These are phyloP conservation scores for Meteorus colon DNA, from an alignment of 2,888 invertebrate species.

Conservation along the genomic window DNA sequence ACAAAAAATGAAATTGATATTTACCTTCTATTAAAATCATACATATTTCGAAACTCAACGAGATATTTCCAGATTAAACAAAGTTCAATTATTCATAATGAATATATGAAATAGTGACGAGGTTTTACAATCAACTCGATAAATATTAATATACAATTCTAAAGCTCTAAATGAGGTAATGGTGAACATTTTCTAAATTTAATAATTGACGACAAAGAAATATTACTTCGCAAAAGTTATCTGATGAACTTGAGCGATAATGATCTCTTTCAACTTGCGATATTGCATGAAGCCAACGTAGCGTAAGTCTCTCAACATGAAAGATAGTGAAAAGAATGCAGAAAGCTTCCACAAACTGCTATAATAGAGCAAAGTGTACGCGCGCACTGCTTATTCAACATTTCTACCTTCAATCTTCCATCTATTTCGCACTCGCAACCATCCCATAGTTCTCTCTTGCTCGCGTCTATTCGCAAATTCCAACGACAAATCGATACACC, in stretches of 20 bases:
- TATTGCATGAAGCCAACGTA: conserved; percentile 2
- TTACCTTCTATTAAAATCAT: background rate
- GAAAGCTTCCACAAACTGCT: conserved; percentile 1
- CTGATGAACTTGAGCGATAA: conserved; percentile 17
- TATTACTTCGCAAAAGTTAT: background rate
- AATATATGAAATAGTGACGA: background rate
- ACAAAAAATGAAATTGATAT: background rate
- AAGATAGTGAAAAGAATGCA: conserved; percentile 24
- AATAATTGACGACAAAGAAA: background rate
- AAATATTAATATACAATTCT: background rate
- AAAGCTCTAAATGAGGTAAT: background rate
- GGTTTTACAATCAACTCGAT: background rate
- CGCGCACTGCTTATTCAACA: conserved; percentile 16
- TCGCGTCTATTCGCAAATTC: conserved; percentile 43
- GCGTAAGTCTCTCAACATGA: conserved; percentile 17
- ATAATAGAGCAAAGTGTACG: background rate
- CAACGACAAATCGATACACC: conserved; percentile 68
- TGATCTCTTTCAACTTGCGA: background rate
- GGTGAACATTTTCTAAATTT: background rate
- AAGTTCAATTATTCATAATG: background rate
- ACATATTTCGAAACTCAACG: background rate
- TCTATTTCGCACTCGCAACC: background rate
- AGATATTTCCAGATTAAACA: background rate
- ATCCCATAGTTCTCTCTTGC: conserved; percentile 38
- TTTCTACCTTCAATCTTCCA: background rate